These are phyloP conservation scores for Saguinus midas DNA, from an alignment of 2,113 vertebrate species.

Conservation along the genomic window DNA sequence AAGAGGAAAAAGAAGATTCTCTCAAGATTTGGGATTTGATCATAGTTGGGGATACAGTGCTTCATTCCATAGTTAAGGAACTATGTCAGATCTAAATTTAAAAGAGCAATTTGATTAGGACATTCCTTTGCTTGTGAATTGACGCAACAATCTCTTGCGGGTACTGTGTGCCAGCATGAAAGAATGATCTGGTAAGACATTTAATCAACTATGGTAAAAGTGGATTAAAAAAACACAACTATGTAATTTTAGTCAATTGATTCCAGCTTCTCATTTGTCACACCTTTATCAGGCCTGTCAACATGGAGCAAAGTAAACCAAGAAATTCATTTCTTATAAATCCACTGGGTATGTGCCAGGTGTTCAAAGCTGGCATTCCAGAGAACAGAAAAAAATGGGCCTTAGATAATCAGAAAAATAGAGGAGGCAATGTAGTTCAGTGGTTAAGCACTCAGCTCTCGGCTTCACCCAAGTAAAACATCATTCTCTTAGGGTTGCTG, in stretches of 20 bases:
- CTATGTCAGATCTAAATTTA: neutral
- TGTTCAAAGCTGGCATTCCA: neutral
- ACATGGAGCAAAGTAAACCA: neutral
- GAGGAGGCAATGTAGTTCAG: neutral
- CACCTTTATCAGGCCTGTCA: slow-evolving; percentile 39
- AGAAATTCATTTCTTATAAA: neutral
- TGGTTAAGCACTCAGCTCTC: neutral
- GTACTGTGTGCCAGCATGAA: neutral
- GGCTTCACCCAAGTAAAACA: neutral
- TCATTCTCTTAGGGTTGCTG: neutral
- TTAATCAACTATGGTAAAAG: neutral
- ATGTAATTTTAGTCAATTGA: neutral
- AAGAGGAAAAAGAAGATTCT: neutral
- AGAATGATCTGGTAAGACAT: neutral
- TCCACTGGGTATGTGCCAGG: neutral
- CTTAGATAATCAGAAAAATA: neutral
- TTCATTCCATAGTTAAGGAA: neutral
- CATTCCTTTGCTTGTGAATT: neutral
- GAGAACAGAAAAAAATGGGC: neutral
- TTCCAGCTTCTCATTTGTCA: slow-evolving; percentile 56
- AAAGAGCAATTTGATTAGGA: slow-evolving; percentile 7
- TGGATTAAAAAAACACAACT: neutral
- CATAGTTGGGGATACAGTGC: neutral
- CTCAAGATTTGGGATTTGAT: neutral
- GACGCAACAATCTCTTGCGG: neutral